Evolutionary conservation across 2,113 vertebrate species (phyloP), one percentile per base, ranked within the genome.

Genomic region (Oriolus oriolus): DNA sequence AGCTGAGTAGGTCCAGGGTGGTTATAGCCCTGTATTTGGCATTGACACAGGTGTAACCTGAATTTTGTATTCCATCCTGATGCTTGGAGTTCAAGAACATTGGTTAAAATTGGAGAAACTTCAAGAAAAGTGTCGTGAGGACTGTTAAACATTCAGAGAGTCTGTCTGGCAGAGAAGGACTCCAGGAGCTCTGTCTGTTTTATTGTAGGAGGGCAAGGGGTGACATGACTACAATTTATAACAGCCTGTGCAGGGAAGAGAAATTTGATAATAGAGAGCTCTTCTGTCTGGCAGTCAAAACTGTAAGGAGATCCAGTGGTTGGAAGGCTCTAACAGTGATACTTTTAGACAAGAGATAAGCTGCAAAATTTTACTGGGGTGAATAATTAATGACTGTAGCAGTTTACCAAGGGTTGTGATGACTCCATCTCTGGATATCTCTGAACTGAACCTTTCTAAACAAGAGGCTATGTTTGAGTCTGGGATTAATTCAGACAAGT

Each of bases 321-420:
- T 93, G 92, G 68, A 78, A 93, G 66, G 84, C 74, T 93, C 3
- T 75, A 61, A 65, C 77, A 28, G 21, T 60, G 85, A 71, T 90
- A 84, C 71, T 10, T 78, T 90, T 68, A 90, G 92, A 93, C 65
- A n/a, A 68, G 79, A 96, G 93, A 95, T 90, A 93, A 96, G 88
- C 78, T 93, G 85, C 87, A 96, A 63, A 95, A 92, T 92, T 93
- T 90, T 90, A 88, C 87, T 70, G 61, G 20, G 37, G 30, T 96
- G 84, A 90, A 80, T 94, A 95, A 93, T 93, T 94, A 93, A 93
- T 4, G 5, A n/a, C 75, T 86, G 79, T 28, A 84, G 90, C 59
- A 63, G 90, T 87, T 96, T 94, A 90, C 85, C 82, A 44, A 45
- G 75, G 63, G 31, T 64, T 91, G 37, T n/a, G 92, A 80, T 92